phyloP scores from a whole-genome alignment of 2,113 vertebrate species.

The Leiothrix lutea region DNA sequence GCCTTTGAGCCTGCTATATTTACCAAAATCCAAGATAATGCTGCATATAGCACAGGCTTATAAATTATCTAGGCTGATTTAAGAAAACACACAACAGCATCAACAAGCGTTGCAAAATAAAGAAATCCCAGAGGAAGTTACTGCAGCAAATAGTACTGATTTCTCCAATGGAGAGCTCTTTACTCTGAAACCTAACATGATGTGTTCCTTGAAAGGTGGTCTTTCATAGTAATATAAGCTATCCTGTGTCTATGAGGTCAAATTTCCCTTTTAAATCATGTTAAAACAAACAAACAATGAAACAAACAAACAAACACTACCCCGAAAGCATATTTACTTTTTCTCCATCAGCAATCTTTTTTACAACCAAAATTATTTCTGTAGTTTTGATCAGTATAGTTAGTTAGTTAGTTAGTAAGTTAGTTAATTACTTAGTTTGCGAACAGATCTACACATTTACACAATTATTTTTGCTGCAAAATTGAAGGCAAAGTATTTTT shows the following conservation, averaged over 20 bases:
- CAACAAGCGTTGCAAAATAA: not conserved
- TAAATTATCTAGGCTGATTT: not conserved
- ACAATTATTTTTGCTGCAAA: not conserved
- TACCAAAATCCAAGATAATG: not conserved
- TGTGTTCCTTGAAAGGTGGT: not conserved
- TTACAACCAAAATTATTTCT: accelerated
- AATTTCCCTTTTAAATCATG: too few species aligned
- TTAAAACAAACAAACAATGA: not conserved
- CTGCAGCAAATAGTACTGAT: not conserved
- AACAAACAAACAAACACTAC: not conserved
- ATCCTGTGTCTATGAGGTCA: not conserved
- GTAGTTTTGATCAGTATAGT: not conserved
- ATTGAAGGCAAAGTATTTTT: not conserved
- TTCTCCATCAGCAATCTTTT: not conserved
- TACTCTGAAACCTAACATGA: not conserved
- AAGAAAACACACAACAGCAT: not conserved
- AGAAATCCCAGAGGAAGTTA: not conserved
- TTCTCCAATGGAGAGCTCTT: not conserved
- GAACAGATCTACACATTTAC: not conserved
- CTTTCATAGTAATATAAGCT: not conserved
- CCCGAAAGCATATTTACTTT: not conserved
- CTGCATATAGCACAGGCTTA: not conserved
- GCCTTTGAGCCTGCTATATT: not conserved
- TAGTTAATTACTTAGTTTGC: not conserved
- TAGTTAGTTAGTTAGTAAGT: not conserved